These are phyloP conservation scores for Drosophila obscura DNA, from an alignment of 1,140 invertebrate genomes.

Conservation along the genomic window DNA sequence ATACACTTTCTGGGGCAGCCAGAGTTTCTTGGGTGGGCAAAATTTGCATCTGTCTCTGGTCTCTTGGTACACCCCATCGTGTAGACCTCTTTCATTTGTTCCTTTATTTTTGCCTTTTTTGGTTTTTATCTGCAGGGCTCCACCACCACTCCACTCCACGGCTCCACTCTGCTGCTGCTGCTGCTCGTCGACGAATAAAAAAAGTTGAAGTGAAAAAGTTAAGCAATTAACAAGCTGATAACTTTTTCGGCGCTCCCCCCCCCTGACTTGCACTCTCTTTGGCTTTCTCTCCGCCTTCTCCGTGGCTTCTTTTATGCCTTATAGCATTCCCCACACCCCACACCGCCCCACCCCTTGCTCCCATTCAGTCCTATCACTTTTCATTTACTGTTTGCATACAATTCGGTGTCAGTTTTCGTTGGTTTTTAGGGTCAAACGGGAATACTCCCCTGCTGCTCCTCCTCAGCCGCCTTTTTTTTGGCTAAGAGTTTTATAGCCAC, in stretches of 20 bases:
- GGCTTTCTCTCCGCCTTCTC: neutral
- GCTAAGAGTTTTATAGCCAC: slow-evolving; percentile 73
- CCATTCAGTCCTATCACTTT: slow-evolving; percentile 22
- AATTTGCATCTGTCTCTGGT: slow-evolving; percentile 26
- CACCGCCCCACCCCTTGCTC: slow-evolving; percentile 11
- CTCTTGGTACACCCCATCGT: slow-evolving; percentile 25
- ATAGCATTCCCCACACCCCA: neutral
- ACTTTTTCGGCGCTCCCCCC: slow-evolving; percentile 60
- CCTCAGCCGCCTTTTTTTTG: neutral
- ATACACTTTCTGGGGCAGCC: neutral
- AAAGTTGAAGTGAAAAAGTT: slow-evolving; percentile 83
- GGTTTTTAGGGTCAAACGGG: slow-evolving; percentile 36
- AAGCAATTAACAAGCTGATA: slow-evolving; percentile 82
- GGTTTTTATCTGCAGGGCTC: slow-evolving; percentile 61
- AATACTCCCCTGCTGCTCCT: slow-evolving; percentile 6
- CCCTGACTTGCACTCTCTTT: slow-evolving; percentile 23
- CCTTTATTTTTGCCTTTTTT: slow-evolving; percentile 48
- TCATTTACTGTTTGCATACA: slow-evolving; percentile 53
- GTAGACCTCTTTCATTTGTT: slow-evolving; percentile 14
- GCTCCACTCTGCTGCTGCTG: too few relatives aligned
- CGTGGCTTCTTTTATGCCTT: neutral
- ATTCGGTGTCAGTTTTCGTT: slow-evolving; percentile 35
- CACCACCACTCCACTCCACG: too few relatives aligned
- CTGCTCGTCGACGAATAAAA: slow-evolving; percentile 54
- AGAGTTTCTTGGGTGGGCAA: neutral